These are phyloP conservation scores for Phycodurus eques DNA, from an alignment of 2,113 vertebrate genomes.

Conservation along the genomic window DNA sequence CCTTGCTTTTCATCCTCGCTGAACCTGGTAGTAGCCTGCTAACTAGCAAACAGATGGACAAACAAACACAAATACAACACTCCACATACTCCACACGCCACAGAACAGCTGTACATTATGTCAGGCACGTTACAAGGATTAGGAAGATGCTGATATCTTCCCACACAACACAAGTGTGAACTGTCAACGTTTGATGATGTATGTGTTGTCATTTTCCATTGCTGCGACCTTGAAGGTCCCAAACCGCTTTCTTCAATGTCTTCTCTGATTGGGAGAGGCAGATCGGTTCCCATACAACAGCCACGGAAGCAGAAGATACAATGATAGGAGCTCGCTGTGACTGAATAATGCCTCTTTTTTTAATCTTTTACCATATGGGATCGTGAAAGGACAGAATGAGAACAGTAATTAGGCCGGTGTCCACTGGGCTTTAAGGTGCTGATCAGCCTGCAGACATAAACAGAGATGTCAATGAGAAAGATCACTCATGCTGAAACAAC, in stretches of 20 bases:
- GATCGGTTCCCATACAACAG: not conserved
- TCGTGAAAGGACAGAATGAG: constrained; percentile 58
- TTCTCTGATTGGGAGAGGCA: not conserved
- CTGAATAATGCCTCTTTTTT: constrained; percentile 34
- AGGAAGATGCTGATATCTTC: constrained; percentile 49
- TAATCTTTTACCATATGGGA: constrained; percentile 36
- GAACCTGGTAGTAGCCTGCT: not conserved
- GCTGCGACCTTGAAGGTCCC: constrained; percentile 31
- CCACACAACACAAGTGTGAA: constrained; percentile 36
- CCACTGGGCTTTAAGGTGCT: constrained; percentile 66
- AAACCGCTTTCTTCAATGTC: not conserved
- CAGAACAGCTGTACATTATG: constrained; percentile 26
- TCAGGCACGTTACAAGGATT: constrained; percentile 39
- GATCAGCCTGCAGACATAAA: constrained; percentile 55
- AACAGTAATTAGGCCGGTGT: constrained; percentile 62
- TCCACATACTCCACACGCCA: not conserved
- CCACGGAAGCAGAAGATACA: not conserved
- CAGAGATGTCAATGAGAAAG: constrained; percentile 65
- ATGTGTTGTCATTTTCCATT: constrained; percentile 9
- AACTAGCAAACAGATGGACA: not conserved
- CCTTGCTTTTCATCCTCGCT: not conserved
- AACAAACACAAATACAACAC: constrained; percentile 32
- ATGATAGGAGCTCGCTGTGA: constrained; percentile 32
- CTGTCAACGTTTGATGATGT: constrained; percentile 7
- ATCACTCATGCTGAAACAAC: constrained; percentile 68